phyloP scores from a whole-genome alignment of 23 tunicate genomes.

The Halocynthia aurantium region DNA sequence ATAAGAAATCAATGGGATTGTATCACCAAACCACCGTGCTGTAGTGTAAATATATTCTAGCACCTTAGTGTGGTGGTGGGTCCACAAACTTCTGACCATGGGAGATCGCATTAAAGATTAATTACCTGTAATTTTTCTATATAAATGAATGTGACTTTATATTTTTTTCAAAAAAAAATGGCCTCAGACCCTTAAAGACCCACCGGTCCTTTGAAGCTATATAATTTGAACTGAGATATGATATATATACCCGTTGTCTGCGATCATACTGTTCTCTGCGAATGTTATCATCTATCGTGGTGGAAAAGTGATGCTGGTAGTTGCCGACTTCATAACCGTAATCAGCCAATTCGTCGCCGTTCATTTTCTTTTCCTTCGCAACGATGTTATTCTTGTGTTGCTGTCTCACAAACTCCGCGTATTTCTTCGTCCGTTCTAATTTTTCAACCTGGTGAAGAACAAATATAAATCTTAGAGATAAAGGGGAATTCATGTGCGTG shows the following conservation, averaged over 20 bases:
- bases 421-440: slow-evolving; percentile 44
- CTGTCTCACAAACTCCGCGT: slow-evolving; percentile 71
- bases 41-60: too few species aligned
- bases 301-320: slow-evolving; percentile 16
- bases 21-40: too few species aligned
- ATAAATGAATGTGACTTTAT: too few species aligned
- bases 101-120: too few species aligned
- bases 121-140: too few species aligned
- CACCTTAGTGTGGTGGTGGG: too few species aligned
- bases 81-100: too few species aligned
- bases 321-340: background rate
- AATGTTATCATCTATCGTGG: slow-evolving; percentile 19
- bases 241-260: background rate
- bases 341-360: background rate
- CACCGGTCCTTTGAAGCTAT: too few species aligned
- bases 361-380: background rate
- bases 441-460: slow-evolving; percentile 49
- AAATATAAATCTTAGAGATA: background rate
- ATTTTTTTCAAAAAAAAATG: too few species aligned
- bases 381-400: slow-evolving; percentile 32
- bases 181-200: too few species aligned
- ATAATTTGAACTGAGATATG: too few species aligned
- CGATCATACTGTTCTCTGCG: slow-evolving; percentile 8
- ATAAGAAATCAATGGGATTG: too few species aligned
- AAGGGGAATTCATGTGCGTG: background rate